Evolutionary conservation across 1,140 invertebrate genomes (phyloP), one percentile per base, ranked within the genome.

Genomic region (Lethocerus indicus): DNA sequence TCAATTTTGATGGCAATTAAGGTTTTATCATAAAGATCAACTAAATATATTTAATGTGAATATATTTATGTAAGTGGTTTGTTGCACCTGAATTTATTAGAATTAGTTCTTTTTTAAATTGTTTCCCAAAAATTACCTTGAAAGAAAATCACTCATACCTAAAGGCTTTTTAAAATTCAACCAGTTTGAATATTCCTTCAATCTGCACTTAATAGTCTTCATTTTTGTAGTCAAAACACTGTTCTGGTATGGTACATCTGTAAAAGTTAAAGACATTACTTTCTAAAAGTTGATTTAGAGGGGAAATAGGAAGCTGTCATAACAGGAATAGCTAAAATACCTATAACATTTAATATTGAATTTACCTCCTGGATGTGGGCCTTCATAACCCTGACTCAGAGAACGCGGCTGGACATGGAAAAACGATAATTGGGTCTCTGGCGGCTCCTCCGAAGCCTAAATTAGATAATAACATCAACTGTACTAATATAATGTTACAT

Each of bases 341-440:
- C 21, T 39, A 39, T 16, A 16, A 39, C 6, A 9, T 16, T 16
- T 7, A 16, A 39, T 16, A 39, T 16, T 7, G n/a, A 32, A 32
- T 9, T 32, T n/a, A 9, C 29, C 7, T 9, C 7, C 7, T 9
- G 29, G n/a, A 32, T 7, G 6, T 7, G 21, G 6, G 6, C 37
- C 21, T 28, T 44, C 42, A 44, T 44, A 44, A 16, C 42, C 42
- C 16, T 44, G 42, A 28, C 42, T 44, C 6, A 44, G 42, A 27
- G 42, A 44, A 16, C 25, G 25, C 6, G 42, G 42, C 21, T 44
- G 42, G 7, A 44, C 42, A 44, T 44, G 42, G 21, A 44, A 44
- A 20, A 44, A 44, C 3, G 42, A 44, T 9, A 23, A 16, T 16
- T 39, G 37, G 16, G 37, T 14, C 21, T 7, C 6, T 39, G n/a